phyloP scores from a whole-genome alignment of 1,140 invertebrate genomes.

The Drosophila bocki region DNA sequence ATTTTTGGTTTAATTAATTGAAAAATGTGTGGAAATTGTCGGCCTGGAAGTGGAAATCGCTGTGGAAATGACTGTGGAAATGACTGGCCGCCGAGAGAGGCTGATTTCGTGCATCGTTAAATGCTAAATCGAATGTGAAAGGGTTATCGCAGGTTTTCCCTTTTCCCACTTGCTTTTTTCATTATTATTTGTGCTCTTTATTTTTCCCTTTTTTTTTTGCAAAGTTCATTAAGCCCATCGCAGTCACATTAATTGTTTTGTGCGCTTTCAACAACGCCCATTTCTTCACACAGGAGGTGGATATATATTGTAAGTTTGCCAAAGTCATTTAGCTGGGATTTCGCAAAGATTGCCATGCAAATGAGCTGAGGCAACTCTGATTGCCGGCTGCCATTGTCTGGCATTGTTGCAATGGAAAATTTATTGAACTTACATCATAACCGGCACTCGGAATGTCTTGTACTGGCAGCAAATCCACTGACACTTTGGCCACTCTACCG shows the following conservation, averaged over 20 bases:
- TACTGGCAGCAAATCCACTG: conserved; percentile 41
- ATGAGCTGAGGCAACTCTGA: conserved; percentile 54
- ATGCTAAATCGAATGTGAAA: conserved; percentile 52
- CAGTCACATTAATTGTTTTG: conserved; percentile 70
- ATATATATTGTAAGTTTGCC: conserved; percentile 32
- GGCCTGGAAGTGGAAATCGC: conserved; percentile 28
- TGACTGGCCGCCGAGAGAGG: conserved; percentile 29
- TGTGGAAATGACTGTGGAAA: conserved; percentile 52
- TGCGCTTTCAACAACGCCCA: conserved; percentile 69
- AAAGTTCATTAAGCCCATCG: conserved; percentile 74
- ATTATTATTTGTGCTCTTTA: conserved; percentile 15
- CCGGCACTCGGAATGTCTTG: conserved; percentile 40
- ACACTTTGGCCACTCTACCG: conserved; percentile 71
- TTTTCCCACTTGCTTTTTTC: conserved; percentile 22
- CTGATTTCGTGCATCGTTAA: conserved; percentile 54
- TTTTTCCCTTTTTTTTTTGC: conserved; percentile 23
- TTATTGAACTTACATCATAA: conserved; percentile 75
- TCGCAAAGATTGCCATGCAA: conserved; percentile 59
- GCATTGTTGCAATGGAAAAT: conserved; percentile 59
- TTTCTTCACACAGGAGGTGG: conserved; percentile 40
- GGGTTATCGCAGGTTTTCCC: conserved; percentile 49
- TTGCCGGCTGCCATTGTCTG: conserved; percentile 36
- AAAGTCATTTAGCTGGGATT: conserved; percentile 56
- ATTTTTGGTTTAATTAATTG: conserved; percentile 82
- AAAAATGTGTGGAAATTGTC: conserved; percentile 62